phyloP scores from a whole-genome alignment of 2,797 vertebrate species.

The Lateolabrax maculatus region DNA sequence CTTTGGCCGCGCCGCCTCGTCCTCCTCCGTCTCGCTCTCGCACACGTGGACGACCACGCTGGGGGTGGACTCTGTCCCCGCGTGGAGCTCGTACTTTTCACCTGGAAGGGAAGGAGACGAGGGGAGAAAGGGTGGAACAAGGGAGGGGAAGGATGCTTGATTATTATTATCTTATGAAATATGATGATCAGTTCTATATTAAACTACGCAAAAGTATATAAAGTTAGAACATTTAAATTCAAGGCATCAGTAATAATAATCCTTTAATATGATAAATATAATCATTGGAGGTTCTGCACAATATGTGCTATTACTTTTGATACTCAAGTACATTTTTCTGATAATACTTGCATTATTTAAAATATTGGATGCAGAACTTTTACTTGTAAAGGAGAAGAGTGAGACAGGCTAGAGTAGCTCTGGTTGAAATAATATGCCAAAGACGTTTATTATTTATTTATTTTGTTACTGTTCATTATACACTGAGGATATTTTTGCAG shows the following conservation, averaged over 20 bases:
- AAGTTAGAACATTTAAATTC: background rate
- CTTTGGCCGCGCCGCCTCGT: slow-evolving; percentile 91
- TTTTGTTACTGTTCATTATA: background rate
- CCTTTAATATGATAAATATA: too few relatives aligned
- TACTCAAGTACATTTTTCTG: background rate
- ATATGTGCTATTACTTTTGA: background rate
- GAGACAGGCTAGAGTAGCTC: too few relatives aligned
- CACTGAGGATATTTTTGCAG: background rate
- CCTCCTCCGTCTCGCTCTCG: slow-evolving; percentile 92
- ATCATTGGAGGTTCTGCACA: background rate
- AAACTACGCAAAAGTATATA: background rate
- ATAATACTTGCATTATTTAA: background rate
- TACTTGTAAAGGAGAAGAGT: background rate
- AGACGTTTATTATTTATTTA: background rate
- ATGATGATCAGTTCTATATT: background rate
- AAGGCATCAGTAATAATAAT: background rate
- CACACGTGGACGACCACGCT: slow-evolving; percentile 99
- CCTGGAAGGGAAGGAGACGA: slow-evolving; percentile 78
- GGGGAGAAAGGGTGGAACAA: background rate
- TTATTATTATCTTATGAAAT: too few relatives aligned
- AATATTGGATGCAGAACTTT: background rate
- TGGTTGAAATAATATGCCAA: background rate
- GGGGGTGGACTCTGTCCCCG: slow-evolving; percentile 96
- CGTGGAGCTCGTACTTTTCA: slow-evolving; percentile 97
- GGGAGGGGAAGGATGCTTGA: background rate